phyloP scores from a whole-genome alignment of 2,797 vertebrate species.

The Cottoperca gobio region DNA sequence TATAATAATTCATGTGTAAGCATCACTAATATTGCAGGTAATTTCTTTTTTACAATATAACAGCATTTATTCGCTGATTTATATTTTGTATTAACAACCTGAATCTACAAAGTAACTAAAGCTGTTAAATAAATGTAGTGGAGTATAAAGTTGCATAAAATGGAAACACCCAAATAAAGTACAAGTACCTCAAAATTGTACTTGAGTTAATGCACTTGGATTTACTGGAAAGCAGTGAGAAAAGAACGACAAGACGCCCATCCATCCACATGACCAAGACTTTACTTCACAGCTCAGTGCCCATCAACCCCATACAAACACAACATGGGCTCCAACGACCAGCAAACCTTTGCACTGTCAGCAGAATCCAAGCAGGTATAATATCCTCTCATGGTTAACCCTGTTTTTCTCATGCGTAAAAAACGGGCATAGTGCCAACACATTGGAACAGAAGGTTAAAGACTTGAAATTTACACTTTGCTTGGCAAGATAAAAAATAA shows the following conservation, averaged over 20 bases:
- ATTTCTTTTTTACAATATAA: too few species aligned
- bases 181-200: too few species aligned
- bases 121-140: not conserved
- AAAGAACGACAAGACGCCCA: conserved; percentile 47
- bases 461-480: conserved; percentile 65
- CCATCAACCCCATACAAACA: conserved; percentile 48
- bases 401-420: conserved; percentile 79
- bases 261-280: conserved; percentile 63
- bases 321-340: conserved; percentile 45
- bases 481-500: conserved; percentile 81
- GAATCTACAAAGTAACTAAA: not conserved
- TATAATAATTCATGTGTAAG: too few species aligned
- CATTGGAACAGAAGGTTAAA: conserved; percentile 62
- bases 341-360: conserved; percentile 50
- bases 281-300: conserved; percentile 77
- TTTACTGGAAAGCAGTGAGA: conserved; percentile 6
- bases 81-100: too few species aligned
- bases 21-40: not conserved
- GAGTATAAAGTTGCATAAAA: too few species aligned
- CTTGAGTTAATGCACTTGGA: too few species aligned
- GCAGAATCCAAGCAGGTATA: conserved; percentile 59
- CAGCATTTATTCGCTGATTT: not conserved
- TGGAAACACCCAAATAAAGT: too few species aligned
- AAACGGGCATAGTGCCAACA: conserved; percentile 72
- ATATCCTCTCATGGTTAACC: conserved; percentile 66